Percentiles rank a stretch among this genome's conserved stretches.
phyloP scores from a whole-genome alignment of 2,113 vertebrate species.

The Alligator sinensis region DNA sequence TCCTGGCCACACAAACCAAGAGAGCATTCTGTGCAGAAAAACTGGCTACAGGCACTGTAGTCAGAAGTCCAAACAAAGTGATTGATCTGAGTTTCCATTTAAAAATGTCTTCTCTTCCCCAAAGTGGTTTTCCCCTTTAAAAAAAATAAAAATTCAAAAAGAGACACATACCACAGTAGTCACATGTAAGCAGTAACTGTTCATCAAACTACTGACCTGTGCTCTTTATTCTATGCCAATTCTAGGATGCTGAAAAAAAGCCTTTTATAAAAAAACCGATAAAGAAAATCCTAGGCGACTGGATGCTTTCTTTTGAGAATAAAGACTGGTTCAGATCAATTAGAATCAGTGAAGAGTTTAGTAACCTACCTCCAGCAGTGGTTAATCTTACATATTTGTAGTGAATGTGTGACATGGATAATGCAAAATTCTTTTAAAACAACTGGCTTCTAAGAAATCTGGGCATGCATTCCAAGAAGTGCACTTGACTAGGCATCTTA shows the following conservation, averaged over 20 bases:
- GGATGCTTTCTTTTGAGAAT: not conserved
- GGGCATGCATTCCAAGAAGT: not conserved
- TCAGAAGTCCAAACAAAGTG: constrained; percentile 75
- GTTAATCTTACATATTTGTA: not conserved
- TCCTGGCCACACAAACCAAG: constrained; percentile 54
- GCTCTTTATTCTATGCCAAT: not conserved
- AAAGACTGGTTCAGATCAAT: not conserved
- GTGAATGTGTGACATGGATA: not conserved
- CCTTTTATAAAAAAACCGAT: not conserved
- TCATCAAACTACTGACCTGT: too few relatives aligned
- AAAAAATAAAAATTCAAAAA: too few relatives aligned
- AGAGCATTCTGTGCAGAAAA: constrained; percentile 39
- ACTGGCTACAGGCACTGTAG: constrained; percentile 59
- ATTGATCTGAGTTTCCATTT: constrained; percentile 73
- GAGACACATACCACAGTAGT: too few relatives aligned
- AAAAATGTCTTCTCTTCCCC: constrained; percentile 23
- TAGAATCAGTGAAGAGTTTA: not conserved
- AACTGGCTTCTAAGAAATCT: not conserved
- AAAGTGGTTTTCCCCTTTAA: too few relatives aligned
- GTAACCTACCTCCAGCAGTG: not conserved
- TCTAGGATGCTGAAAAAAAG: not conserved
- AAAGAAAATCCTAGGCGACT: not conserved
- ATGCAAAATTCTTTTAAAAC: not conserved
- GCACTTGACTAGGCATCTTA: not conserved
- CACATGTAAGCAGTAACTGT: too few relatives aligned